Conservation (phyloP, 2,113 vertebrate species). For the Lamprotornis superbus region DNA sequence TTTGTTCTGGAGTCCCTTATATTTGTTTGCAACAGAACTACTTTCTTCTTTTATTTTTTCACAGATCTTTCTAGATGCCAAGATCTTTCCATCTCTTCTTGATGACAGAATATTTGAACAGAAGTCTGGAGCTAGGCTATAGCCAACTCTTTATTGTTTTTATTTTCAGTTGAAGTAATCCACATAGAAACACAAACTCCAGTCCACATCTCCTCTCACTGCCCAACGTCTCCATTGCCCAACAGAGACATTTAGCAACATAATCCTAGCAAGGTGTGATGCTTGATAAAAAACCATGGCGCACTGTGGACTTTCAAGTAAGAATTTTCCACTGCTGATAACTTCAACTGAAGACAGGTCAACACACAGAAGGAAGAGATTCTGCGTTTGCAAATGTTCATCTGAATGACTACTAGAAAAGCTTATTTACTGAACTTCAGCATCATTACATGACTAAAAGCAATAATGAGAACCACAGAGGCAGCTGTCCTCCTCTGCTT, state of each 20-base stretch:
- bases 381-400: not conserved
- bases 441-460: not conserved
- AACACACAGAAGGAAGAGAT: not conserved
- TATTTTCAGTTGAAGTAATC: not conserved
- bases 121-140: not conserved
- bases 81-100: not conserved
- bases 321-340: not conserved
- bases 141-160: not conserved
- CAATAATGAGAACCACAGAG: not conserved
- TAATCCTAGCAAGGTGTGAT: not conserved
- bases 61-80: not conserved
- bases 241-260: not conserved
- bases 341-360: not conserved
- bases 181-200: not conserved
- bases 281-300: not conserved
- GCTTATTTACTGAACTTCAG: not conserved
- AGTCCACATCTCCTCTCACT: not conserved
- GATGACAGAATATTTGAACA: not conserved
- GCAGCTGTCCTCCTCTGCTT: not conserved
- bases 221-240: not conserved
- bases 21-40: not conserved
- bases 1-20: not conserved
- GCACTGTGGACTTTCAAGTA: not conserved
- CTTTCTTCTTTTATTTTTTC: not conserved
- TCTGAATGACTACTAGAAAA: not conserved